Conservation (phyloP, 2,888 invertebrate genomes). For the Mimas tiliae region DNA sequence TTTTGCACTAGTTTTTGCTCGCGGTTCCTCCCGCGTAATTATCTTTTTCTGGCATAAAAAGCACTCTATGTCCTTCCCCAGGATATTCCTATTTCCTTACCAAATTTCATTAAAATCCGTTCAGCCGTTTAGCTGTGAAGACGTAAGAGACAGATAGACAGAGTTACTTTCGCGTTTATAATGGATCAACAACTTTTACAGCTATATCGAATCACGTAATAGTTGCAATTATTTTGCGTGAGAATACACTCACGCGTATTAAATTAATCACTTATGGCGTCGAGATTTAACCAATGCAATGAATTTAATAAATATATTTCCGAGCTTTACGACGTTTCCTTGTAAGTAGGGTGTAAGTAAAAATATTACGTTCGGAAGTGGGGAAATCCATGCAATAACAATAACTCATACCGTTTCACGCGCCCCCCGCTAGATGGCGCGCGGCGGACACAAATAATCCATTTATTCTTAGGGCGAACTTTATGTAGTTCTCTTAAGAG, state of each 20-base stretch:
- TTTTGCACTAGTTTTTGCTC: too few species aligned
- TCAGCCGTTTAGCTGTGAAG: too few species aligned
- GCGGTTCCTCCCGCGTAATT: too few species aligned
- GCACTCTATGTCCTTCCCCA: too few species aligned
- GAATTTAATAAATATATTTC: conserved; percentile 75
- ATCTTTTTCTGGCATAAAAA: too few species aligned
- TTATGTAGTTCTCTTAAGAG: conserved; percentile 81
- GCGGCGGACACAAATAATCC: conserved; percentile 82
- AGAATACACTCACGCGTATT: neutral
- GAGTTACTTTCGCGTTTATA: too few species aligned
- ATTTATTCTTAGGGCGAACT: conserved; percentile 83
- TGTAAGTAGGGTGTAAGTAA: conserved; percentile 81
- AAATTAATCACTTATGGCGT: conserved; percentile 20
- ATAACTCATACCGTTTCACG: conserved; percentile 76
- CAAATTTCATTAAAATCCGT: too few species aligned
- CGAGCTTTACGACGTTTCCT: conserved; percentile 75
- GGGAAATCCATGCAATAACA: conserved; percentile 81
- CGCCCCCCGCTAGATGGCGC: conserved; percentile 82
- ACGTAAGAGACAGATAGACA: too few species aligned
- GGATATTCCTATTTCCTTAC: too few species aligned
- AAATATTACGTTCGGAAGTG: conserved; percentile 75
- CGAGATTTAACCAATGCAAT: conserved; percentile 49
- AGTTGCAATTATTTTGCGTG: conserved; percentile 1
- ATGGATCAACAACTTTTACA: too few species aligned
- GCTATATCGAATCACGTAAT: neutral